Evolutionary conservation across 1,140 invertebrate species (phyloP), one percentile per base, ranked within the genome.

Genomic region (Cotesia vestalis): DNA sequence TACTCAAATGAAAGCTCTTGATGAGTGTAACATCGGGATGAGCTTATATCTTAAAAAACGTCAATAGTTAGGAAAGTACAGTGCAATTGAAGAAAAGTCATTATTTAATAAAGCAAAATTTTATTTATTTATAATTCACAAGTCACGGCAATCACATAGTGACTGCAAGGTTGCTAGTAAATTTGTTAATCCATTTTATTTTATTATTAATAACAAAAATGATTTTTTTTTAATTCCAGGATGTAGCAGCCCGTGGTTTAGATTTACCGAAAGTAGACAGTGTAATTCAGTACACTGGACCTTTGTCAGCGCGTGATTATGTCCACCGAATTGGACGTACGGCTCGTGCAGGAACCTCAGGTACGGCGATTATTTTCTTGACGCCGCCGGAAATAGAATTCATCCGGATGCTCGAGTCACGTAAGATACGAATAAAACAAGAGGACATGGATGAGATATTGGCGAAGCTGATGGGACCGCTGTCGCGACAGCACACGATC

Each of bases 231-330:
- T 53, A 5, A 38, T 67, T 67, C 6, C 51, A 94, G 95, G 97
- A 98, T 87, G 95, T 98, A 0, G 96, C 95, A 11, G 94, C 96
- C 0, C 88, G 97, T 71, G 97, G 97, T 9, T 87, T 98, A 51
- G 96, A 99, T 82, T 90, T 99, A 9, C 94, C 94, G 4, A 92
- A 93, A 79, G 94, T 98, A 1, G 96, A 97, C 75, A 91, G 94
- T 77, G 95, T 98, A 2, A 87, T 99, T 61, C 97, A 98, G 83
- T 97, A 93, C 80, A 97, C 96, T 38, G 95, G 96, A 14, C 96
- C 97, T 0, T 89, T 92, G 35, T 94, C 94, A 17, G 92, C 95
- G 11, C 93, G 95, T 27, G 97, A 98, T 86, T 98, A 98, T 86
- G 94, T 98, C n/a, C 97, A 99, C 86, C 89, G 95, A 53, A 93